phyloP scores from a whole-genome alignment of 1,140 invertebrate genomes.

The Drosophila nebulosa region DNA sequence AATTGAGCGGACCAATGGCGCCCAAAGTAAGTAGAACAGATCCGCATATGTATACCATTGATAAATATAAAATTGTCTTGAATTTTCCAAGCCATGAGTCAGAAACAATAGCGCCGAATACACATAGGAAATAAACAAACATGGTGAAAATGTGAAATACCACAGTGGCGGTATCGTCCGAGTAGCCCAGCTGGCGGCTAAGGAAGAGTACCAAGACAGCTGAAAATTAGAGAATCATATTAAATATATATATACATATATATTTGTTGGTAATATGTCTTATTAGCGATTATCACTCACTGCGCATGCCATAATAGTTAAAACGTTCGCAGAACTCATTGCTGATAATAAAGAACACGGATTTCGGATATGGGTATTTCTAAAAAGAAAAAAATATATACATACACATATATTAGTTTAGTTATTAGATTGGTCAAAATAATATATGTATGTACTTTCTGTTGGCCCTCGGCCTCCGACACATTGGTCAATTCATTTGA shows the following conservation, averaged over 20 bases:
- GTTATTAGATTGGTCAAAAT: too few relatives aligned
- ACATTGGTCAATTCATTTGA: slow-evolving; percentile 40
- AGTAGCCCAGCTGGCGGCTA: slow-evolving; percentile 84
- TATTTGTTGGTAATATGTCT: too few relatives aligned
- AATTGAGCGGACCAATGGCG: slow-evolving; percentile 83
- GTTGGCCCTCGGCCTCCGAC: slow-evolving; percentile 66
- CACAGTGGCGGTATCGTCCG: slow-evolving; percentile 86
- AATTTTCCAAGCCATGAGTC: slow-evolving; percentile 92
- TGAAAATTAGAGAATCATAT: slow-evolving; percentile 62
- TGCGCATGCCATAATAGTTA: slow-evolving; percentile 97
- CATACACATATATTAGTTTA: too few relatives aligned
- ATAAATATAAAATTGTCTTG: slow-evolving; percentile 93
- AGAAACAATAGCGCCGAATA: slow-evolving; percentile 91
- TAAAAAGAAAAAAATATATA: slow-evolving; percentile 83
- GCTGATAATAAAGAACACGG: slow-evolving; percentile 96
- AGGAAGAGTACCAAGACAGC: slow-evolving; percentile 91
- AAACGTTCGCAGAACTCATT: slow-evolving; percentile 99
- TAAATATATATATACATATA: slow-evolving; percentile 27
- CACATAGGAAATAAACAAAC: slow-evolving; percentile 90
- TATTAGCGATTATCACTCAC: slow-evolving; percentile 87
- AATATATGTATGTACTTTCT: slow-evolving; percentile 71
- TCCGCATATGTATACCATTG: slow-evolving; percentile 93
- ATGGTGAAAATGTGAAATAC: slow-evolving; percentile 91
- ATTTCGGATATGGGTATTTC: slow-evolving; percentile 91
- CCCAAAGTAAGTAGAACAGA: slow-evolving; percentile 90